Evolutionary conservation across 2,113 vertebrate species (phyloP).

Genomic region (Hyaena hyaena): DNA sequence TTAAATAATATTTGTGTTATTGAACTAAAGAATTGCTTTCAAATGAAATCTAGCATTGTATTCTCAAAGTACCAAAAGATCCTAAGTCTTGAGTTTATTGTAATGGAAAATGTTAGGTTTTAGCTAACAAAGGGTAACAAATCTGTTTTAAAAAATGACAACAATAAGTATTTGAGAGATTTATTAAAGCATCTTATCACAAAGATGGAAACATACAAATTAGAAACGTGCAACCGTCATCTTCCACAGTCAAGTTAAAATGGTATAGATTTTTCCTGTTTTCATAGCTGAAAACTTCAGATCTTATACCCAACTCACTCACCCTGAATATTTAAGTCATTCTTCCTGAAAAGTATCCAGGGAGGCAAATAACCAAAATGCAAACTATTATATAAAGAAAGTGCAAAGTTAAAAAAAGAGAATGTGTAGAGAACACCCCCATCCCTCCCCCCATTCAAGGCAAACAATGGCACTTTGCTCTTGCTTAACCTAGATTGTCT

Average conservation of each 20-base stretch:
- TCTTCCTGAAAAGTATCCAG: slow-evolving; percentile 62
- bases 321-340: slow-evolving; percentile 79
- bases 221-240: slow-evolving; percentile 85
- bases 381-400: slow-evolving; percentile 81
- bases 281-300: slow-evolving; percentile 72
- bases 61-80: not conserved
- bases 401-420: slow-evolving; percentile 84
- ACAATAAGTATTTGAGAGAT: slow-evolving; percentile 82
- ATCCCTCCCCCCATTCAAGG: slow-evolving; percentile 73
- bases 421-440: slow-evolving; percentile 74
- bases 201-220: slow-evolving; percentile 85
- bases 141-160: not conserved
- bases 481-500: slow-evolving; percentile 83
- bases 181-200: slow-evolving; percentile 90
- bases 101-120: not conserved
- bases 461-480: slow-evolving; percentile 81
- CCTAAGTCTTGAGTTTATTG: not conserved
- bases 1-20: not conserved
- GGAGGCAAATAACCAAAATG: slow-evolving; percentile 56
- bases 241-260: slow-evolving; percentile 73
- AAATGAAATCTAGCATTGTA: not conserved
- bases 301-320: slow-evolving; percentile 51
- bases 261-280: slow-evolving; percentile 61
- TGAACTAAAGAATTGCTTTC: slow-evolving; percentile 5
- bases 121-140: not conserved